Evolutionary conservation across 1,140 invertebrate genomes (phyloP), one percentile per base, ranked within the genome.

Genomic region (Drosophila ohnishii): DNA sequence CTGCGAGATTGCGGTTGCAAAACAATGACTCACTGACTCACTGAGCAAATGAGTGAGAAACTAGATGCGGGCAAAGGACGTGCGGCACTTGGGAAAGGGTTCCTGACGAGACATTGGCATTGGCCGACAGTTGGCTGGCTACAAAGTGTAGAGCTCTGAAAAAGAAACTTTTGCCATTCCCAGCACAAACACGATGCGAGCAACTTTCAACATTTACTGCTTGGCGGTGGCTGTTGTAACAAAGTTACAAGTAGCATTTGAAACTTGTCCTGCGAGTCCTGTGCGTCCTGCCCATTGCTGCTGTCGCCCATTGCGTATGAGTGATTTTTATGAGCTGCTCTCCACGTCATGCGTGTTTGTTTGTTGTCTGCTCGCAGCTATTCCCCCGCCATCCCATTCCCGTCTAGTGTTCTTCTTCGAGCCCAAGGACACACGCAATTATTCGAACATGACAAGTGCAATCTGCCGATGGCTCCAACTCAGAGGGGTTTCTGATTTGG

Each of bases 191-290:
- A 77, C 39, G 66, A 51, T 32, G 61, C 19, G 62, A 39, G 73
- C 19, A 86, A 81, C 56, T 79, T 76, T 81, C 40, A 81, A 79
- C 78, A 86, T 86, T 73, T 76, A 78, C 75, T 42, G 47, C 37
- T 62, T 10, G 51, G 56, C 14, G 44, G 56, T 70, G 65, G 59
- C 61, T 79, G 63, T 45, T 82, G 65, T 70, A 76, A 75, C 64
- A 87, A 87, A 87, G 84, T 88, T 87, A 87, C 79, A 87, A 87
- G 83, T 78, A 88, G 79, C 84, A 87, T 88, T 87, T 80, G 84
- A 87, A 87, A 87, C 58, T 88, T 88, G 84, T 88, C 69, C 61
- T 51, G 56, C 50, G 32, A 75, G 40, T 74, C 51, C 51, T n/a
- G 51, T 61, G 62, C 64, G 47, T 67, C 63, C 59, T 74, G 58